Evolutionary conservation across 2,113 vertebrate genomes (phyloP).

Genomic region (Myrmophylax atrothorax): DNA sequence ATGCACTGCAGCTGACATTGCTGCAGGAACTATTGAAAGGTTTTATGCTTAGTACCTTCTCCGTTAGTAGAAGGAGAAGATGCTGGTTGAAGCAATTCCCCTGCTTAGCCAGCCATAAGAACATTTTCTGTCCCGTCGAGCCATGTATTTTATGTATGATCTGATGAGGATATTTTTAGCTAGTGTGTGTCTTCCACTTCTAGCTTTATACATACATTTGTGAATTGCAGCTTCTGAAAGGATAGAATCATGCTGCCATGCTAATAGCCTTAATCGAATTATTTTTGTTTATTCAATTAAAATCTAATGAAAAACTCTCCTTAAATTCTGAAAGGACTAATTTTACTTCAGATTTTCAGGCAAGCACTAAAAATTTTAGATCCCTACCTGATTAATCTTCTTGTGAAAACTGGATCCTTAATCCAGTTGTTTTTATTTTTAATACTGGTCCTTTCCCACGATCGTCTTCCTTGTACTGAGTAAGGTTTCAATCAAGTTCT

Average conservation of each 20-base stretch:
- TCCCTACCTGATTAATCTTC: not conserved
- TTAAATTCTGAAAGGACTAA: not conserved
- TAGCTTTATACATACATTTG: not conserved
- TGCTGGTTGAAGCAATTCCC: not conserved
- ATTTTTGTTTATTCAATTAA: not conserved
- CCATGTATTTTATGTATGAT: not conserved
- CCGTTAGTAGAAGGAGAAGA: not conserved
- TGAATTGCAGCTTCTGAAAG: not conserved
- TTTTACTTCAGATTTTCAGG: not conserved
- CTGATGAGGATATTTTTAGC: not conserved
- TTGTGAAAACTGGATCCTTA: not conserved
- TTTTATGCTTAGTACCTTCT: not conserved
- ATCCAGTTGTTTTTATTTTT: not conserved
- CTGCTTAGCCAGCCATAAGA: not conserved
- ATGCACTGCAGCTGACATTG: constrained; percentile 1
- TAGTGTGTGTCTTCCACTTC: not conserved
- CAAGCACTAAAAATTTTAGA: not conserved
- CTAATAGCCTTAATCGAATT: not conserved
- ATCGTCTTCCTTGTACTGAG: not conserved
- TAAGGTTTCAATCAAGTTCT: not conserved
- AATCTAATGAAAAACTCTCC: not conserved
- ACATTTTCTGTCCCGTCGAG: not conserved
- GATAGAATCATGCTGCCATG: not conserved
- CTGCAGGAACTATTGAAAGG: not conserved
- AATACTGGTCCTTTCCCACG: not conserved